Evolutionary conservation across 2,888 invertebrate genomes (phyloP).

Genomic region (Anagyrus pseudococci): DNA sequence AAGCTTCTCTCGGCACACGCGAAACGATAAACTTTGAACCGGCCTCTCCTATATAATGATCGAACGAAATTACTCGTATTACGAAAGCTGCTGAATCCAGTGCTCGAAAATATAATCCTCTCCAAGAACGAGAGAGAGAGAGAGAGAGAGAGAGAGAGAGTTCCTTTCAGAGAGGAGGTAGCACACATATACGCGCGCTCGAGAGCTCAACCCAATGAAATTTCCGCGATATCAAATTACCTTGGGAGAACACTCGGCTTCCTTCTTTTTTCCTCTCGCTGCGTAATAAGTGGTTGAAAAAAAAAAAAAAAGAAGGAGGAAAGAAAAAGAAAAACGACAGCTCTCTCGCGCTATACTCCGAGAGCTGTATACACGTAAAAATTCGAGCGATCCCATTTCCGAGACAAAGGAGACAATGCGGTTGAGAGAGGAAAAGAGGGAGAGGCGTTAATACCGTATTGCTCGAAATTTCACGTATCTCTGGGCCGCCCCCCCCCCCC

Average conservation of each 20-base stretch:
- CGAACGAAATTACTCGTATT: conserved; percentile 18
- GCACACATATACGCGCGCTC: too few relatives aligned
- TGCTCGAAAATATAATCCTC: not conserved
- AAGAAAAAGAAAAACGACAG: not conserved
- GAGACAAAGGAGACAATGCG: too few relatives aligned
- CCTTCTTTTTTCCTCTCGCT: not conserved
- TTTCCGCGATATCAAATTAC: conserved; percentile 35
- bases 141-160: not conserved
- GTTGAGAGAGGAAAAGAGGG: too few relatives aligned
- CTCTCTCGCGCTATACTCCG: too few relatives aligned
- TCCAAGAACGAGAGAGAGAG: conserved; percentile 2
- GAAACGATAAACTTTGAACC: conserved; percentile 26
- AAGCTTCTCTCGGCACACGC: conserved; percentile 5
- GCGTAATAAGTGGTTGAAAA: not conserved
- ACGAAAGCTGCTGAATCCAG: conserved; percentile 1
- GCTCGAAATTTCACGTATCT: too few relatives aligned
- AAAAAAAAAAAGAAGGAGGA: not conserved
- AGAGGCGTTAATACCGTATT: too few relatives aligned
- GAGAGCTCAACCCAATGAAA: not conserved
- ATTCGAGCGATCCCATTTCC: too few relatives aligned
- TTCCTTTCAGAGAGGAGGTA: too few relatives aligned
- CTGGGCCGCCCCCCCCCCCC: not conserved
- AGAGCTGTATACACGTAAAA: too few relatives aligned
- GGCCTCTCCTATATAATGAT: conserved; percentile 5
- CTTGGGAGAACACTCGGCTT: not conserved